Percentiles rank a stretch among this genome's conserved stretches.
Conservation (phyloP, 1,140 invertebrate genomes). For the Lasioglossum albipes region DNA sequence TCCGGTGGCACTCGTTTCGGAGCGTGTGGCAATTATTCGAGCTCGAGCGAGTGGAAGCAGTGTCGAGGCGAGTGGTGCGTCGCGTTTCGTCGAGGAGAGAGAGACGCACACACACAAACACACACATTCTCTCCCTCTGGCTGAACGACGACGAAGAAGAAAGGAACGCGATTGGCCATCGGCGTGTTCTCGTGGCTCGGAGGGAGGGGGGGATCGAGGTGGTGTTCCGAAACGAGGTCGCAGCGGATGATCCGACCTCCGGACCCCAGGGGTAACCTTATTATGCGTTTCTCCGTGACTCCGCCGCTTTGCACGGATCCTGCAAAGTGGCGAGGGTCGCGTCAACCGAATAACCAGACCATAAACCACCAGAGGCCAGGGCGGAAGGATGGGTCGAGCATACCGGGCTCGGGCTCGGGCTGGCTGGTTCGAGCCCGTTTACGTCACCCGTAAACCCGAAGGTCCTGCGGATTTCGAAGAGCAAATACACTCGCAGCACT, state of each 20-base stretch:
- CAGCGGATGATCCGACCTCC: constrained; percentile 27
- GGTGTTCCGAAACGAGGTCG: constrained; percentile 35
- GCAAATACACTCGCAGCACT: constrained; percentile 70
- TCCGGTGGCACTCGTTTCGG: too few species aligned
- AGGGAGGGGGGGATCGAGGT: neutral
- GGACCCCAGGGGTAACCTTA: constrained; percentile 40
- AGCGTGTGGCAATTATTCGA: too few species aligned
- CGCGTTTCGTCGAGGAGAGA: too few species aligned
- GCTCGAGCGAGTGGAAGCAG: too few species aligned
- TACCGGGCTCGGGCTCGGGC: too few species aligned
- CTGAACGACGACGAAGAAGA: neutral
- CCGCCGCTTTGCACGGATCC: constrained; percentile 52
- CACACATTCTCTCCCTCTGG: too few species aligned
- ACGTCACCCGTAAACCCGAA: constrained; percentile 67
- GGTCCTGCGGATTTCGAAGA: constrained; percentile 64
- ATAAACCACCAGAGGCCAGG: constrained; percentile 59
- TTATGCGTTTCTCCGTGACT: constrained; percentile 48
- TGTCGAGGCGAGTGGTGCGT: too few species aligned
- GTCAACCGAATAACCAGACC: constrained; percentile 63
- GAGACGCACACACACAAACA: too few species aligned
- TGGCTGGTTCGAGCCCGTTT: constrained; percentile 30
- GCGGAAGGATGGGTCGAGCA: constrained; percentile 32
- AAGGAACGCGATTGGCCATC: neutral
- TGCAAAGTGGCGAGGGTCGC: constrained; percentile 59
- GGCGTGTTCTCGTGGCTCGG: neutral